Evolutionary conservation across 2,113 vertebrate genomes (phyloP), one percentile per base, ranked within the genome.

Genomic region (Talpa occidentalis): DNA sequence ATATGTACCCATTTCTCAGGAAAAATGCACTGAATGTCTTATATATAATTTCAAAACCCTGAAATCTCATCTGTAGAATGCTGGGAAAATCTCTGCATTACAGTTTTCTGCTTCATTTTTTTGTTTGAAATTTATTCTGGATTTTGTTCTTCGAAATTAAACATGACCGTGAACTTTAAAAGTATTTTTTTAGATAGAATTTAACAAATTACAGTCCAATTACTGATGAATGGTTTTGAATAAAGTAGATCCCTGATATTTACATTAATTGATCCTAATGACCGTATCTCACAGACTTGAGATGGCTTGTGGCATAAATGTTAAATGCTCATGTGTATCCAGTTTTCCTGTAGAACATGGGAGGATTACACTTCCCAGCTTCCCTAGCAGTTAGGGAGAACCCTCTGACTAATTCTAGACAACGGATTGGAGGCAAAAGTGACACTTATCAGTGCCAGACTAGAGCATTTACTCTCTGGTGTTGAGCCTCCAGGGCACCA

Each of bases 81-180:
- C 24, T 73, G 16, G 16, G 35, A 69, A 92, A 91, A 49, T 2
- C 12, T 74, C 12, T 74, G 37, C 52, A 17, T 74, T 42, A 69
- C 17, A 66, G 32, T 59, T 90, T 42, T 3, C 5, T 32, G 2
- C 62, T 94, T 90, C 52, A 82, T 67, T 56, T 56, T 56, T 42
- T 69, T 60, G 77, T 90, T 76, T 88, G 10, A 94, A 80, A 70
- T 47, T 84, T 32, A 77, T 81, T 90, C 35, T 73, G 64, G 62
- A 94, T 73, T 76, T 93, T 89, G 37, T 85, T 78, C 42, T 94
- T 80, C 94, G 62, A 67, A 92, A 79, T 82, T 77, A 91, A 84
- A 88, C 67, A 90, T 37, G 15, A 87, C 19, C 44, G 42, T 47
- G 15, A 56, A 81, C 62, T 92, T 73, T 90, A n/a, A 94, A 80